Evolutionary conservation across 2,888 invertebrate species (phyloP).

Genomic region (Blastobasis lacticolella): DNA sequence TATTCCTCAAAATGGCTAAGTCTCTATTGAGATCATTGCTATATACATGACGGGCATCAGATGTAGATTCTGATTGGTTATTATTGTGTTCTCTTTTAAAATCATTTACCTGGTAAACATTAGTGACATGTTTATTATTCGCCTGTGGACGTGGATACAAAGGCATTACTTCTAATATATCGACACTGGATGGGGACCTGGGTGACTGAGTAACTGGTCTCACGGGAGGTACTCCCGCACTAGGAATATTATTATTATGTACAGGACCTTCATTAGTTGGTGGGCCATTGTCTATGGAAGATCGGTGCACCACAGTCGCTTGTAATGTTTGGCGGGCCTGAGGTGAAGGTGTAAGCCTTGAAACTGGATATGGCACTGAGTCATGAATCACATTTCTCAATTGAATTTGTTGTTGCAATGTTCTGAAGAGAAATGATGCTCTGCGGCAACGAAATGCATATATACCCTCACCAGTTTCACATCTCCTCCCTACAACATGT

Average conservation of each 20-base stretch:
- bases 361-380: slow-evolving; percentile 48
- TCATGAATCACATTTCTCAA: slow-evolving; percentile 69
- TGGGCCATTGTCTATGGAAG: slow-evolving; percentile 59
- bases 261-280: slow-evolving; percentile 32
- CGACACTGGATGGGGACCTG: slow-evolving; percentile 70
- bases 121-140: slow-evolving; percentile 57
- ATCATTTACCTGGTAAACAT: slow-evolving; percentile 72
- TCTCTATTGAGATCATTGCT: slow-evolving; percentile 62
- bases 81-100: slow-evolving; percentile 72
- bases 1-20: slow-evolving; percentile 53
- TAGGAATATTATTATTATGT: slow-evolving; percentile 37
- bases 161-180: slow-evolving; percentile 71
- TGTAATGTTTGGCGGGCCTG: slow-evolving; percentile 56
- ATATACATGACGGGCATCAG: slow-evolving; percentile 48
- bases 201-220: slow-evolving; percentile 46
- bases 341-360: slow-evolving; percentile 50
- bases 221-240: slow-evolving; percentile 13
- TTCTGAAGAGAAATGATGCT: slow-evolving; percentile 90
- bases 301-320: slow-evolving; percentile 58
- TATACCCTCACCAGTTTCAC: slow-evolving; percentile 94
- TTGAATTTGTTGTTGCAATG: slow-evolving; percentile 89
- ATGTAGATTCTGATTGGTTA: slow-evolving; percentile 43
- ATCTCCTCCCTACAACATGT: slow-evolving; percentile 76
- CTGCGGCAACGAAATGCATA: slow-evolving; percentile 93
- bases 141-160: slow-evolving; percentile 56